A percentile compares a stretch with the other conserved stretches of the same genome.
phyloP scores from a whole-genome alignment of 2,113 vertebrate species.

The Atlantisia rogersi region DNA sequence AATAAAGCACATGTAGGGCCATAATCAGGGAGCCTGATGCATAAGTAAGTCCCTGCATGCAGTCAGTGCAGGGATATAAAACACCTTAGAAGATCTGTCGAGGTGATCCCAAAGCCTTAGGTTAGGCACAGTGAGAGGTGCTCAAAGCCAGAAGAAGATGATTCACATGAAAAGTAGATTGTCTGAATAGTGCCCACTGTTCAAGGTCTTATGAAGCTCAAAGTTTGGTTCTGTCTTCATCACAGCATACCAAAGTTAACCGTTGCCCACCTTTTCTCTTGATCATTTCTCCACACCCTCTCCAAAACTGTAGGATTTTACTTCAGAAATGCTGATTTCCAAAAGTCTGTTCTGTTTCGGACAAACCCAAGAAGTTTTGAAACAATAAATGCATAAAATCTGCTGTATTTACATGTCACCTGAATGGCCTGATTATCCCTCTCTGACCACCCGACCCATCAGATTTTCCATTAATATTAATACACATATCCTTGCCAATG shows the following conservation, averaged over 20 bases:
- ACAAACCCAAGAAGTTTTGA: background rate
- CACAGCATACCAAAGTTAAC: background rate
- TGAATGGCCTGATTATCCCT: background rate
- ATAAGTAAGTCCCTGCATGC: background rate
- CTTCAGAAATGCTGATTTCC: background rate
- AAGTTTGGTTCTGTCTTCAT: background rate
- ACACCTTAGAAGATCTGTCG: background rate
- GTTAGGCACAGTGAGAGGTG: background rate
- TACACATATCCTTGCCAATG: background rate
- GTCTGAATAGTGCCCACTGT: background rate
- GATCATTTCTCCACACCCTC: background rate
- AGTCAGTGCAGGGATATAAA: background rate
- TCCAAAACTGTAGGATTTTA: background rate
- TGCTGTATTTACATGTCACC: background rate
- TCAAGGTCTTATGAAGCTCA: background rate
- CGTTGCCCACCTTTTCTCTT: background rate
- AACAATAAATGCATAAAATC: background rate
- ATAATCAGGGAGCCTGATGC: background rate
- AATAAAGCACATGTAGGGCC: background rate
- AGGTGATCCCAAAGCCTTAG: background rate
- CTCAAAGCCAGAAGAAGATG: background rate
- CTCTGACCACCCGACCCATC: fast-evolving
- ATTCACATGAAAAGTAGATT: background rate
- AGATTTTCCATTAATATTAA: slow-evolving; percentile 31
- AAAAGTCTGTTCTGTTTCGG: background rate